Percentiles rank a stretch among this genome's conserved stretches.
These are phyloP conservation scores for Chaenodraco wilsoni DNA, from an alignment of 2,797 vertebrate species.

Conservation along the genomic window DNA sequence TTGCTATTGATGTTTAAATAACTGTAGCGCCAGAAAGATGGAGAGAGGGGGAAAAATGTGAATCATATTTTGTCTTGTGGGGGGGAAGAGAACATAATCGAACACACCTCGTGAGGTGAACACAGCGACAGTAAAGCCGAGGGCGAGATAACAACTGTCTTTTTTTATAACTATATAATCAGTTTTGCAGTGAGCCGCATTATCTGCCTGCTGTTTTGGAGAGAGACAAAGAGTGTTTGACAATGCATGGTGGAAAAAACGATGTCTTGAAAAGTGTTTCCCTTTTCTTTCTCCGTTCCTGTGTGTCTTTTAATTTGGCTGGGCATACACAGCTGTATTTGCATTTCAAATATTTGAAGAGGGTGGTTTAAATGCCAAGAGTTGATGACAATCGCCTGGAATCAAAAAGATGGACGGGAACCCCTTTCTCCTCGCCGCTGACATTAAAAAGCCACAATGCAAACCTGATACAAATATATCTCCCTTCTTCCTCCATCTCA, in stretches of 20 bases:
- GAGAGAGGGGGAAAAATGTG: slow-evolving; percentile 70
- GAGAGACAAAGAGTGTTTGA: slow-evolving; percentile 67
- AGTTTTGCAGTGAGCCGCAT: slow-evolving; percentile 63
- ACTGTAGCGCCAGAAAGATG: slow-evolving; percentile 82
- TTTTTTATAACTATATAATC: slow-evolving; percentile 74
- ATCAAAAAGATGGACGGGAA: slow-evolving; percentile 74
- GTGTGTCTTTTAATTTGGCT: slow-evolving; percentile 82
- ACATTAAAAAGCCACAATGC: slow-evolving; percentile 84
- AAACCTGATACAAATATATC: slow-evolving; percentile 81
- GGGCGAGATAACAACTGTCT: slow-evolving; percentile 66
- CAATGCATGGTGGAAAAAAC: slow-evolving; percentile 76
- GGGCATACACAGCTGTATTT: slow-evolving; percentile 82
- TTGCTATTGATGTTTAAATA: slow-evolving; percentile 88
- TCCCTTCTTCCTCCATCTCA: slow-evolving; percentile 52
- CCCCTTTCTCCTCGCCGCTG: slow-evolving; percentile 70
- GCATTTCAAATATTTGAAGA: slow-evolving; percentile 90
- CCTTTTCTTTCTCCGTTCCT: slow-evolving; percentile 33
- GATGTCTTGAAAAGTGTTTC: slow-evolving; percentile 78
- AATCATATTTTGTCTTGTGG: slow-evolving; percentile 73
- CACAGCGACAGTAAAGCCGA: slow-evolving; percentile 70
- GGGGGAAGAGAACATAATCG: slow-evolving; percentile 65
- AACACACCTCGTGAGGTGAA: slow-evolving; percentile 72
- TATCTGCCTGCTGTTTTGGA: slow-evolving; percentile 64
- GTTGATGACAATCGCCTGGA: slow-evolving; percentile 86
- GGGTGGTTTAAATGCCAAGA: slow-evolving; percentile 88